Evolutionary conservation across 2,888 invertebrate species (phyloP).

Genomic region (Timema podura): DNA sequence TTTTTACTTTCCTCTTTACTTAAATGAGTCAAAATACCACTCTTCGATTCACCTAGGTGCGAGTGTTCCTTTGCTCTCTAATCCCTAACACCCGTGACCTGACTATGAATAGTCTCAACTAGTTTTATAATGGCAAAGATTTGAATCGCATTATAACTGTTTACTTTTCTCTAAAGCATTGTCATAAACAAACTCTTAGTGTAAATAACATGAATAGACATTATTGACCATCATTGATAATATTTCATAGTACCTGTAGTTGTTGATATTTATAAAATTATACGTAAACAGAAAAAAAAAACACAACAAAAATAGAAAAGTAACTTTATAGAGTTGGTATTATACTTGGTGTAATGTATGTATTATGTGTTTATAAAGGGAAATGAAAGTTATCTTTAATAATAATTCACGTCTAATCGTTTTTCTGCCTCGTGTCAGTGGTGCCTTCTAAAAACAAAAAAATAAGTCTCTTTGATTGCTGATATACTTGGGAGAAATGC

Average conservation of each 20-base stretch:
- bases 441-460: conserved; percentile 43
- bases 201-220: neutral
- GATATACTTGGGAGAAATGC: too few relatives aligned
- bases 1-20: too few relatives aligned
- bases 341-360: too few relatives aligned
- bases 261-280: neutral
- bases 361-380: too few relatives aligned
- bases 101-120: too few relatives aligned
- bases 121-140: neutral
- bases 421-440: conserved; percentile 50
- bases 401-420: conserved; percentile 31
- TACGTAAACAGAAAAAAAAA: neutral
- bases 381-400: too few relatives aligned
- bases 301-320: too few relatives aligned
- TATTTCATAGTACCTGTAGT: conserved; percentile 15
- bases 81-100: too few relatives aligned
- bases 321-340: too few relatives aligned
- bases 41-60: too few relatives aligned
- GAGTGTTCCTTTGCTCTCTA: too few relatives aligned
- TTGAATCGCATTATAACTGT: neutral
- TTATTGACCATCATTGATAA: neutral
- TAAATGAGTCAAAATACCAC: too few relatives aligned
- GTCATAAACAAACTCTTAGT: neutral
- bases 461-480: neutral
- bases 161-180: neutral